Evolutionary conservation across 2,113 vertebrate genomes (phyloP).

Genomic region (Calidris pugnax): DNA sequence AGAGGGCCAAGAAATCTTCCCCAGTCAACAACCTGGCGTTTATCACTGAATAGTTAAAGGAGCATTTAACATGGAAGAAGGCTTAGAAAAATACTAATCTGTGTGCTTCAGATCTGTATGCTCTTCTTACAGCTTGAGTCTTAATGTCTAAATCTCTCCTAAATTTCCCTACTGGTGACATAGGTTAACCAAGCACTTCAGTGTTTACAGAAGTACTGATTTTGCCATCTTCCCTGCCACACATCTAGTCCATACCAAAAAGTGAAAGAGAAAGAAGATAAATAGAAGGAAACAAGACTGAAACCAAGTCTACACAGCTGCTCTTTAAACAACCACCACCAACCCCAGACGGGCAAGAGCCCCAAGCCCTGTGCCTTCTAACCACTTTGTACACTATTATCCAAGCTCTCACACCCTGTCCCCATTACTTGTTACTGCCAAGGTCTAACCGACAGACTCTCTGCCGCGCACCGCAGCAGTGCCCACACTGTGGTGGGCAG

Average conservation of each 20-base stretch:
- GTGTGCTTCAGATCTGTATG: neutral
- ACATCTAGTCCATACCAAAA: neutral
- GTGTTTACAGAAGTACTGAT: neutral
- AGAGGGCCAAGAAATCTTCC: neutral
- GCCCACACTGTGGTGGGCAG: neutral
- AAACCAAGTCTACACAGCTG: neutral
- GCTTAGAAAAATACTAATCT: neutral
- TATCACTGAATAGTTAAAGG: neutral
- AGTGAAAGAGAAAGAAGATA: neutral
- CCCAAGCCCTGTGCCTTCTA: too few relatives aligned
- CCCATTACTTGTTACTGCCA: neutral
- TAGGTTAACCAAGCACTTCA: neutral
- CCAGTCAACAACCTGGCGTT: neutral
- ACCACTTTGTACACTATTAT: rapidly evolving
- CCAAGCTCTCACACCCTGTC: neutral
- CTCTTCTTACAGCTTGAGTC: neutral
- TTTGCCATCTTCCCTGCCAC: too few relatives aligned
- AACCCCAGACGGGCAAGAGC: too few relatives aligned
- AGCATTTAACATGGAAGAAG: neutral
- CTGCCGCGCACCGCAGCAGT: neutral
- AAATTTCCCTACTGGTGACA: neutral
- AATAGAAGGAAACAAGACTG: neutral
- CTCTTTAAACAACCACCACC: neutral
- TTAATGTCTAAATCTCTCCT: neutral
- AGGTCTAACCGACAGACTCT: neutral